phyloP scores from a whole-genome alignment of 2,797 vertebrate genomes.

The Bovichtus diacanthus region DNA sequence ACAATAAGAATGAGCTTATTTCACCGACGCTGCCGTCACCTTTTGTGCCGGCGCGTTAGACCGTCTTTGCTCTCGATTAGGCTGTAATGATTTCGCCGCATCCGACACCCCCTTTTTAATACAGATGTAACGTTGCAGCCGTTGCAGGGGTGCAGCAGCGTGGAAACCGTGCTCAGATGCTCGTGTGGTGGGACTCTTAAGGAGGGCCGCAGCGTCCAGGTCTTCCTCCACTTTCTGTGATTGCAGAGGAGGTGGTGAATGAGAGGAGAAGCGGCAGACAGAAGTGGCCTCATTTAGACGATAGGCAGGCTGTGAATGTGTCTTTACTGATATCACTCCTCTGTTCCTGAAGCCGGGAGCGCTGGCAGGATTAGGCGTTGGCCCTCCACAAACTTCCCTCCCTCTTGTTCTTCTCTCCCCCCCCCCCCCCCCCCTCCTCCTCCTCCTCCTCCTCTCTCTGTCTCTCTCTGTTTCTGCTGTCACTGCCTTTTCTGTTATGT shows the following conservation, averaged over 20 bases:
- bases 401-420: slow-evolving; percentile 14
- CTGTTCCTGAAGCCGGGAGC: slow-evolving; percentile 56
- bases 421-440: background rate
- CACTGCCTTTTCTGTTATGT: slow-evolving; percentile 44
- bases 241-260: slow-evolving; percentile 52
- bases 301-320: slow-evolving; percentile 58
- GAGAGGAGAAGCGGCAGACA: slow-evolving; percentile 36
- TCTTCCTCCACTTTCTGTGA: slow-evolving; percentile 41
- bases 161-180: slow-evolving; percentile 45
- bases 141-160: slow-evolving; percentile 8
- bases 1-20: slow-evolving; percentile 18
- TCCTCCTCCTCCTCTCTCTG: background rate
- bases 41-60: slow-evolving; percentile 2
- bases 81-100: slow-evolving; percentile 18
- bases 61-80: slow-evolving; percentile 12
- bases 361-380: slow-evolving; percentile 57
- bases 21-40: background rate
- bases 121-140: slow-evolving; percentile 35
- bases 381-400: slow-evolving; percentile 52
- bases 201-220: slow-evolving; percentile 70
- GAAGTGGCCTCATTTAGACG: slow-evolving; percentile 70
- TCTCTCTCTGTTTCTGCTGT: slow-evolving; percentile 49
- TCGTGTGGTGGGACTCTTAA: slow-evolving; percentile 57
- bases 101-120: slow-evolving; percentile 17
- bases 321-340: slow-evolving; percentile 69